Conservation (phyloP, 1,140 invertebrate genomes). For the Drosophila ercepeae region DNA sequence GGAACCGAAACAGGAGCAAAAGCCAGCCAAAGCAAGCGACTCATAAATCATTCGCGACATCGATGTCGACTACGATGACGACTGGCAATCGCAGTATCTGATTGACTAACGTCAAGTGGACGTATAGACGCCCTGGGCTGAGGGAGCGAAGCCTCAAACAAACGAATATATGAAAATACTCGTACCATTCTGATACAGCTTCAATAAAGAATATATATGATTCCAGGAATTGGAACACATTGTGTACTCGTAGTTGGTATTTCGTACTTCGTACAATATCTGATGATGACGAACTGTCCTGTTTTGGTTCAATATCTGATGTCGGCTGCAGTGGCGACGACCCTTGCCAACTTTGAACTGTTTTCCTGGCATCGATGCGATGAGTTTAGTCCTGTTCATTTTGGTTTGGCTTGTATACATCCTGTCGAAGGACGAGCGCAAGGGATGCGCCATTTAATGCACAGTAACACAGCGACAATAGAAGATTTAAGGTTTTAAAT, state of each 20-base stretch:
- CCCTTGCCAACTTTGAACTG: constrained; percentile 18
- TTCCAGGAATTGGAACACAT: constrained; percentile 1
- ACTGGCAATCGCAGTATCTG: constrained; percentile 75
- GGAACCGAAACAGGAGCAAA: neutral
- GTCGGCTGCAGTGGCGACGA: constrained; percentile 54
- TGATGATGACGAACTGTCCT: constrained; percentile 42
- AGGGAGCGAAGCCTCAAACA: constrained; percentile 20
- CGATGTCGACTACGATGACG: constrained; percentile 75
- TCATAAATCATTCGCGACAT: constrained; percentile 78
- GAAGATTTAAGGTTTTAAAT: no score
- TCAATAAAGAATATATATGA: constrained; percentile 9
- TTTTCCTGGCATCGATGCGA: neutral
- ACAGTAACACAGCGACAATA: constrained; percentile 13
- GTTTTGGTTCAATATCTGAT: constrained; percentile 8
- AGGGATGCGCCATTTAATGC: constrained; percentile 54
- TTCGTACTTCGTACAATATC: constrained; percentile 26
- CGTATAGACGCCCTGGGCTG: constrained; percentile 17
- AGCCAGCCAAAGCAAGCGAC: constrained; percentile 38
- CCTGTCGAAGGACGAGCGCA: constrained; percentile 34
- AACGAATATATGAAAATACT: constrained; percentile 18
- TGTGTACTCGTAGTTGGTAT: constrained; percentile 16
- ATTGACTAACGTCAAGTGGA: constrained; percentile 74
- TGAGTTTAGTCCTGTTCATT: constrained; percentile 1
- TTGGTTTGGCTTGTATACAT: neutral
- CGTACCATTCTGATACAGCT: constrained; percentile 14